Evolutionary conservation across 2,888 invertebrate genomes (phyloP).

Genomic region (Epistrophe eligans): DNA sequence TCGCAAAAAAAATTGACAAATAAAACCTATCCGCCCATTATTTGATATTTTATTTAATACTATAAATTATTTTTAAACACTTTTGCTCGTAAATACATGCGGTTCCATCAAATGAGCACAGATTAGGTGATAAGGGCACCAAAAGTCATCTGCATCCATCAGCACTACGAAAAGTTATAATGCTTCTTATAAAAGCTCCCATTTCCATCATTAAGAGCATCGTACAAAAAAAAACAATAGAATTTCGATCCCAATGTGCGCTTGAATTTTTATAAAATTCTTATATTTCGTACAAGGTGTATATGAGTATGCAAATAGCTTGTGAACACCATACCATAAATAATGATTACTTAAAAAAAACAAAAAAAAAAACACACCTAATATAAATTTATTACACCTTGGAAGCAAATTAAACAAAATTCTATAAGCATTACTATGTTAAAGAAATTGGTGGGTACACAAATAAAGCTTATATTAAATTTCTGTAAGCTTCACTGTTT

Average conservation of each 20-base stretch:
- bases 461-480: slow-evolving; percentile 25
- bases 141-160: background rate
- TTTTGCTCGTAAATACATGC: background rate
- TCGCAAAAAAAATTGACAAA: background rate
- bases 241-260: background rate
- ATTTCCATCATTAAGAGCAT: background rate
- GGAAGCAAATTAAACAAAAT: slow-evolving; percentile 8
- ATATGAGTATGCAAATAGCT: background rate
- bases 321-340: background rate
- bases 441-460: slow-evolving; percentile 4
- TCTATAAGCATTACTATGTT: background rate
- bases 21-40: background rate
- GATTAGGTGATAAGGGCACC: background rate
- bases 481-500: slow-evolving; percentile 21
- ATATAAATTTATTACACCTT: slow-evolving; percentile 5
- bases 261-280: no score
- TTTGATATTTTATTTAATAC: background rate
- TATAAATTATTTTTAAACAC: no score
- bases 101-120: background rate
- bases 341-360: background rate
- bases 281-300: background rate
- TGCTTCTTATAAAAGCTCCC: slow-evolving; percentile 9
- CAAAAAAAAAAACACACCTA: background rate
- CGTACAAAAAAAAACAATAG: background rate
- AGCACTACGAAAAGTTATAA: background rate